Percentiles rank a stretch among this genome's conserved stretches.
Evolutionary conservation across 2,113 vertebrate genomes (phyloP).

Genomic region (Ptilorrhoa leucosticta): DNA sequence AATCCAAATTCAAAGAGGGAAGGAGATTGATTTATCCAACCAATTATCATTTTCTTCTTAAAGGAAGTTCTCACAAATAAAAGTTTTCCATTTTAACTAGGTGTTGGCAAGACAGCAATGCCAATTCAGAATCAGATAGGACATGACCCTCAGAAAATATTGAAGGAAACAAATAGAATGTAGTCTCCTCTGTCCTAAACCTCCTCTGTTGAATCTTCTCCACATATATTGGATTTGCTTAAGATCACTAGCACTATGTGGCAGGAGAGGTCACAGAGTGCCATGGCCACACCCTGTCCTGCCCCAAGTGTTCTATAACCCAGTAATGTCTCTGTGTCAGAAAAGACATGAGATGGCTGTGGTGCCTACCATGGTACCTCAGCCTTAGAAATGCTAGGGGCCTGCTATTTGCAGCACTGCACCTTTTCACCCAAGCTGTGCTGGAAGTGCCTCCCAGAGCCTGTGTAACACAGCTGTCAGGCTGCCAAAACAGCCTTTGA

Average conservation of each 20-base stretch:
- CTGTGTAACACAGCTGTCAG: not conserved
- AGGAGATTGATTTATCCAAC: not conserved
- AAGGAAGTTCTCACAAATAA: not conserved
- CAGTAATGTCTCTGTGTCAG: rapidly evolving
- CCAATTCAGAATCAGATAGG: not conserved
- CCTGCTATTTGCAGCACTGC: not conserved
- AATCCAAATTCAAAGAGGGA: not conserved
- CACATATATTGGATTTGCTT: not conserved
- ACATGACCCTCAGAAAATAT: not conserved
- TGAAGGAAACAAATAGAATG: not conserved
- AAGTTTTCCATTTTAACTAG: not conserved
- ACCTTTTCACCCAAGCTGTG: not conserved
- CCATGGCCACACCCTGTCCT: not conserved
- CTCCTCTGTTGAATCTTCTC: not conserved
- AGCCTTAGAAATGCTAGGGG: not conserved
- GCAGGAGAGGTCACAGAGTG: not conserved
- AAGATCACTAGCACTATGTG: not conserved
- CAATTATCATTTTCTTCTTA: not conserved
- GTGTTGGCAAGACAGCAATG: not conserved
- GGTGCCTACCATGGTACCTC: not conserved
- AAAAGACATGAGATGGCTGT: not conserved
- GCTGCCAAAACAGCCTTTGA: not conserved
- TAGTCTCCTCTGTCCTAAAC: not conserved
- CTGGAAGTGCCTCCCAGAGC: not conserved
- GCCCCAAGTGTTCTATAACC: not conserved